Percentiles rank a stretch among this genome's conserved stretches.
Conservation (phyloP, 2,113 vertebrate genomes). For the Genyomyrus donnyi region DNA sequence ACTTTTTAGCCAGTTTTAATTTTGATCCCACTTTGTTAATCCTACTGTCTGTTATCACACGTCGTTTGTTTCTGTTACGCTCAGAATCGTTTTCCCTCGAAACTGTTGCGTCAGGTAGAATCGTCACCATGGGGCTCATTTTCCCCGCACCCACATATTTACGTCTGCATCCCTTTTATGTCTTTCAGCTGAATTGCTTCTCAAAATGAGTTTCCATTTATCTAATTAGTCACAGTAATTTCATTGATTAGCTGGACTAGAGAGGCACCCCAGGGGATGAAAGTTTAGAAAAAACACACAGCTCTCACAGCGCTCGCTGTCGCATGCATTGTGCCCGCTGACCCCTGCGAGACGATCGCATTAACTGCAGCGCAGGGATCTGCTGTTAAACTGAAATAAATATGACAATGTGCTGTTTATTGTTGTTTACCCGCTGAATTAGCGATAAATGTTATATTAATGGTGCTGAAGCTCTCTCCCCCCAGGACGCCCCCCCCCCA, state of each 20-base stretch:
- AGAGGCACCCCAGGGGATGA: constrained; percentile 5
- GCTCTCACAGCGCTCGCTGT: neutral
- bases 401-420: neutral
- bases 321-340: neutral
- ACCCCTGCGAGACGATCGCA: neutral
- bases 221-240: constrained; percentile 15
- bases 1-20: neutral
- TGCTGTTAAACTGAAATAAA: neutral
- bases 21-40: too few species aligned
- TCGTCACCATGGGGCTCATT: neutral
- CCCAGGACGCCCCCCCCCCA: neutral
- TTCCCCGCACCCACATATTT: neutral
- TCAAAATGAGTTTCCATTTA: constrained; percentile 14
- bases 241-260: constrained; percentile 9
- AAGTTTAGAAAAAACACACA: neutral
- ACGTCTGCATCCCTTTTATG: neutral
- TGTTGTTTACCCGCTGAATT: neutral
- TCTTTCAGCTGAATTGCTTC: neutral
- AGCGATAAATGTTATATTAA: neutral
- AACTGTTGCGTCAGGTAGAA: neutral
- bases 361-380: neutral
- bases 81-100: neutral
- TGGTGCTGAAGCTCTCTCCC: neutral
- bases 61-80: neutral
- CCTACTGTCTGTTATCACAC: too few species aligned